Conservation (phyloP, 2,113 vertebrate genomes). For the Syngnathus scovelli region DNA sequence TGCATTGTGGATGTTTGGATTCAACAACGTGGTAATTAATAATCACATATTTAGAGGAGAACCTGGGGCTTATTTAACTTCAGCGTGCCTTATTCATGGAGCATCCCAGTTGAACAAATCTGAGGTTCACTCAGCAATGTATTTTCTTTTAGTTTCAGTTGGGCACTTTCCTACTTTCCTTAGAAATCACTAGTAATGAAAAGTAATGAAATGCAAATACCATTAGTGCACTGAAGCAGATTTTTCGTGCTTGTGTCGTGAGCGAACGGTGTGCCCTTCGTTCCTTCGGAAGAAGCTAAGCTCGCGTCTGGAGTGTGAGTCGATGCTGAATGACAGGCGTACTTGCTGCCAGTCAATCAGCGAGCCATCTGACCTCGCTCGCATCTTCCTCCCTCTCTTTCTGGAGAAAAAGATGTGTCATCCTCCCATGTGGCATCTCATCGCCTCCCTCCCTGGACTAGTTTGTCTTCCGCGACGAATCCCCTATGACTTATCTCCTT, state of each 20-base stretch:
- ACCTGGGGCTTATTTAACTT: slow-evolving; percentile 21
- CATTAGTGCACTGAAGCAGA: no score
- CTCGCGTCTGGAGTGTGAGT: slow-evolving; percentile 42
- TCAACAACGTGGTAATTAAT: slow-evolving; percentile 51
- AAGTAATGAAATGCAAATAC: background rate
- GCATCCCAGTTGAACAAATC: background rate
- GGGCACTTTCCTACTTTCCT: background rate
- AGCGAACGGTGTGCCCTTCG: slow-evolving; percentile 36
- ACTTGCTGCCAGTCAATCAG: slow-evolving; percentile 57
- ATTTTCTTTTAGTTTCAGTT: background rate
- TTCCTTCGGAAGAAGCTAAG: slow-evolving; percentile 27
- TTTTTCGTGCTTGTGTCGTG: background rate
- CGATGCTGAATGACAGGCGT: slow-evolving; percentile 51
- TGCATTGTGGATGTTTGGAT: slow-evolving; percentile 38
- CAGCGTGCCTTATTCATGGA: background rate
- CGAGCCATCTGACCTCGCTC: slow-evolving; percentile 34
- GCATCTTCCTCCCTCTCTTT: slow-evolving; percentile 21
- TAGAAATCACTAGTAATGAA: background rate
- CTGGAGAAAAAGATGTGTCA: slow-evolving; percentile 31
- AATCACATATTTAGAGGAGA: slow-evolving; percentile 30
- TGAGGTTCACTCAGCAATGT: background rate
- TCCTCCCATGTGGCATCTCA: slow-evolving; percentile 40
- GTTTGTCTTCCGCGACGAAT: slow-evolving; percentile 19
- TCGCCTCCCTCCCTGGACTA: slow-evolving; percentile 25
- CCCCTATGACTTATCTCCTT: slow-evolving; percentile 16